Conservation (phyloP, 2,888 invertebrate species). For the Geophilus truncorum region DNA sequence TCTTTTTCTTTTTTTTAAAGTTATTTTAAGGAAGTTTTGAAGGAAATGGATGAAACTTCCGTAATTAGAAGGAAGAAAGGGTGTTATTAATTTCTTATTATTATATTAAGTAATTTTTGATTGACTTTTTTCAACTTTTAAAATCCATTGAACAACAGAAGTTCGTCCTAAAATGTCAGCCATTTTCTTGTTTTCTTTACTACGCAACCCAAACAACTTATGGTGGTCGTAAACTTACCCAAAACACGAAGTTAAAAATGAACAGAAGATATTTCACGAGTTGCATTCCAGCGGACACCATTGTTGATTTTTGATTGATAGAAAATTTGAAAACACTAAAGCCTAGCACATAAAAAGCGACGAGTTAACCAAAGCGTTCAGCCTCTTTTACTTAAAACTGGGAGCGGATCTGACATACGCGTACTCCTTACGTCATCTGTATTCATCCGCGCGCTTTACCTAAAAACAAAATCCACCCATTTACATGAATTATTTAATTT, state of each 20-base stretch:
- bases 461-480: no score
- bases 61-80: no score
- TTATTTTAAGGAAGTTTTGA: no score
- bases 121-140: no score
- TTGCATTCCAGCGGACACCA: conserved; percentile 72
- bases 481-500: no score
- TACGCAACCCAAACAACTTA: not conserved
- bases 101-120: no score
- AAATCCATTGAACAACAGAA: no score
- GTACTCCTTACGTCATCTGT: not conserved
- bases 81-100: not conserved
- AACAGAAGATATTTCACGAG: conserved; percentile 85
- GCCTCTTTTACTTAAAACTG: not conserved
- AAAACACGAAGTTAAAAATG: conserved; percentile 79
- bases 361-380: not conserved
- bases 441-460: not conserved
- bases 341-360: not conserved
- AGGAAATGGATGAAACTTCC: no score
- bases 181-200: not conserved
- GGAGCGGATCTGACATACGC: not conserved
- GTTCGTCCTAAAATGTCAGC: not conserved
- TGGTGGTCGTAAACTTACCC: conserved; percentile 70
- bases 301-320: conserved; percentile 47
- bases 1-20: no score
- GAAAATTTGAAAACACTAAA: not conserved